Base-by-base conservation (phyloP, 2,888 invertebrate species). In the Dasypogon diadema region DNA sequence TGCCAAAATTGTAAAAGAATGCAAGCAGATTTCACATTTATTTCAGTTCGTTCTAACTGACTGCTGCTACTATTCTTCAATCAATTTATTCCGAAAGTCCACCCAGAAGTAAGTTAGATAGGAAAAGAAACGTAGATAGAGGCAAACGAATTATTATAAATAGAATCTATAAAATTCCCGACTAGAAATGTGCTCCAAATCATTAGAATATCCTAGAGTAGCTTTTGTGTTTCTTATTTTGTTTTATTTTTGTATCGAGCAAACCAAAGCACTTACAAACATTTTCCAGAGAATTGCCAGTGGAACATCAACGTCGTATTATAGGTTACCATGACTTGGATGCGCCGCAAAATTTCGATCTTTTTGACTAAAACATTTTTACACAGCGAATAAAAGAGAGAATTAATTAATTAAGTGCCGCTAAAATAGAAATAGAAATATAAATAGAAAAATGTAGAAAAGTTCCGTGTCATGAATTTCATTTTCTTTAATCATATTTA, bases 311-410 rank as follows among this genome's bases (percentile, higher is more conserved):
- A 86, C 90, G 95, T 87, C 91, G 92, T 86, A 89, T 95, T 86
- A 90, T 95, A 87, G 93, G 92, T 86, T 96, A 96, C 91, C 92
- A 93, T 88, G 96, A 96, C 89, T 90, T 96, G 89, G 95, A 96
- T 89, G 93, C 93, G 86, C 93, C 93, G 87, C 93, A 93, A 85
- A 90, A 88, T 88, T 89, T 90, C 85, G 93, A 94, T 86, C 90
- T 92, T 86, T 92, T 93, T 87, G 85, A 85, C 80, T 85, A 84
- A 78, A 55, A 46, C 24, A 21, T 18, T 51, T 51, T 34, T 48
- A 54, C 14, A 22, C 21, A 63, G n/a, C n/a, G n/a, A n/a, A n/a
- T n/a, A n/a, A n/a, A 65, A 55, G 42, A 24, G 56, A 73, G 2
- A 10, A 34, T 5, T 21, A 42, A 42, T 6, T n/a, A 8, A 16